Base-by-base conservation (phyloP, 2,888 invertebrate species). In the Apocheima hispidaria region DNA sequence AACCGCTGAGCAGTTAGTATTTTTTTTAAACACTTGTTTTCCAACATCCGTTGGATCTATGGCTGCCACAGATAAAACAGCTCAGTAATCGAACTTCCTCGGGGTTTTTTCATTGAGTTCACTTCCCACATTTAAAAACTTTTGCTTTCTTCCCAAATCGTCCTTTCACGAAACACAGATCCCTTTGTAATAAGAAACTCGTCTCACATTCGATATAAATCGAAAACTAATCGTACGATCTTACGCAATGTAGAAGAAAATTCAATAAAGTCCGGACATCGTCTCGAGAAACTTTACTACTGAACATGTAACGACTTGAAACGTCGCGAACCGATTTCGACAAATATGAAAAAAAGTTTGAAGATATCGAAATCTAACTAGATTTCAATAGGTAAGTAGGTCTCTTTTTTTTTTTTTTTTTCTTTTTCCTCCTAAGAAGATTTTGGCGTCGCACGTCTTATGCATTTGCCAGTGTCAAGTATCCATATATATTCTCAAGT, bases 201-300 rank as follows among this genome's bases (percentile, higher is more conserved):
- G 43, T 2, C 12, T 33, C 6, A 12, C 46, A 18, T 10, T 18
- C 30, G 12, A 33, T 48, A n/a, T 14, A 33, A 30, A 26, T 26
- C 43, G 43, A 26, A 44, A 44, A 26, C 48, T 48, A 51, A 51
- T 51, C 36, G 51, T 40, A 51, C 26, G 16, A 51, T 35, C 51
- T 57, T 46, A 48, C 58, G 65, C 60, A 66, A 72, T 58, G 54
- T 44, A 14, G 49, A 60, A 56, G 65, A 63, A 71, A 71, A 74
- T 73, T 61, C 70, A 75, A 78, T 78, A 49, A 35, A 49, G 14
- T 21, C 21, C 23, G 35, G 7, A 75, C 26, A 16, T 28, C 23
- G 43, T 43, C 23, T 23, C n/a, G 6, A 28, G 26, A 9, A 44
- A 26, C 28, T 44, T 28, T 20, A 16, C 43, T 23, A 6, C 23